Conservation (phyloP, 1,140 invertebrate genomes). For the Schlechtendalia chinensis region DNA sequence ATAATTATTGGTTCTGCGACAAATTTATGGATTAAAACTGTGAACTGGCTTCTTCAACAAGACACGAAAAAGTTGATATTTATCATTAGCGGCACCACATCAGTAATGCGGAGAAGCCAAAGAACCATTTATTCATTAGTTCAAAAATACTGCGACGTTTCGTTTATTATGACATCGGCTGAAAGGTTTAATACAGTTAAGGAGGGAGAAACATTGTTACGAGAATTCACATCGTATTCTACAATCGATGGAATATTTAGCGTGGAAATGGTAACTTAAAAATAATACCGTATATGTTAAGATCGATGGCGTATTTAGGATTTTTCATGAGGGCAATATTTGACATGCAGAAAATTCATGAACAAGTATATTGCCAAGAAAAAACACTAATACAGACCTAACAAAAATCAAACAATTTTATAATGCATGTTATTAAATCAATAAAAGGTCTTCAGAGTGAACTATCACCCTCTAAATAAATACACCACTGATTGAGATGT, state of each 20-base stretch:
- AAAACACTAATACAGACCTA: no score
- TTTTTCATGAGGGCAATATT: not conserved
- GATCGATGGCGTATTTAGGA: no score
- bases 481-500: no score
- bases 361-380: no score
- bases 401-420: no score
- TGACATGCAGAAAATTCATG: not conserved
- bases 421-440: no score
- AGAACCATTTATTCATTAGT: constrained; percentile 41
- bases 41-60: constrained; percentile 41
- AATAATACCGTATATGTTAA: not conserved
- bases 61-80: constrained; percentile 45
- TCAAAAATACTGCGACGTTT: constrained; percentile 42
- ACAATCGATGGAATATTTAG: constrained; percentile 31
- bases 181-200: constrained; percentile 28
- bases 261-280: constrained; percentile 41
- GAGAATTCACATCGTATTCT: constrained; percentile 7
- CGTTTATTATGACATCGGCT: constrained; percentile 35
- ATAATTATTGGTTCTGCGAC: constrained; percentile 19
- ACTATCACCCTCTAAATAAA: no score
- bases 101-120: constrained; percentile 42
- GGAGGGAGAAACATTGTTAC: constrained; percentile 7
- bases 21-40: constrained; percentile 36
- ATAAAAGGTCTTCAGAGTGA: no score
- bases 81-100: constrained; percentile 43